Base-by-base conservation (phyloP, 2,113 vertebrate species). In the Barnardius zonarius region DNA sequence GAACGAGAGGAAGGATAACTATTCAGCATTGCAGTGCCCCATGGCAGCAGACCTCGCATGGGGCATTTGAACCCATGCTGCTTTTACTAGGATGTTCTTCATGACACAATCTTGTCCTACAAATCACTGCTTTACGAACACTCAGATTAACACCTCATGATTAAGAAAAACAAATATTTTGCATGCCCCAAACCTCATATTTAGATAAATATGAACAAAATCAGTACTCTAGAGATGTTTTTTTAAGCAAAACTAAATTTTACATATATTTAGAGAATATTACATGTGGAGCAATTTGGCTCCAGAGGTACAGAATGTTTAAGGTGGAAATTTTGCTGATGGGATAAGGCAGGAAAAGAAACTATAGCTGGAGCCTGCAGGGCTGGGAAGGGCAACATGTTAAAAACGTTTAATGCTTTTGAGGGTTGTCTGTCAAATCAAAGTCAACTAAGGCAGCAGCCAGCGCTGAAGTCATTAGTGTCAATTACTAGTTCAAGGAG, bases 11-110 rank as follows among this genome's bases (percentile, higher is more conserved):
- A 83, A 88, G 23, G 31, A 62, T 24, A 54, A 86, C 28, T 24
- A 72, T 27, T 88, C 46, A 51, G 25, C 13, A 10, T 11, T 77
- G 49, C 61, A 35, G 37, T 28, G 30, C 37, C 33, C 19, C 1
- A 0, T 17, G n/a, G 37, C 37, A 57, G 61, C 49, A 87, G 23
- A 48, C 9, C 14, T 66, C 3, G 0, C 23, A n/a, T 13, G 10
- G 17, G 25, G 5, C 22, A 64, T n/a, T 69, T 61, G 49, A 86
- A 73, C 31, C 5, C 6, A 0, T 39, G 16, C 17, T 31, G 18
- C 16, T 91, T 83, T 78, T 43, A 13, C 35, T 37, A 54, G 52
- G 9, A 54, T 51, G 30, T 69, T 86, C 54, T 55, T 66, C 7
- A 4, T 51, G 31, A 19, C 33, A 49, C 19, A 61, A 0, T 33